Percentiles rank a stretch among this genome's conserved stretches.
These are phyloP conservation scores for Opisthograptis luteolata DNA, from an alignment of 2,888 invertebrate genomes.

Conservation along the genomic window DNA sequence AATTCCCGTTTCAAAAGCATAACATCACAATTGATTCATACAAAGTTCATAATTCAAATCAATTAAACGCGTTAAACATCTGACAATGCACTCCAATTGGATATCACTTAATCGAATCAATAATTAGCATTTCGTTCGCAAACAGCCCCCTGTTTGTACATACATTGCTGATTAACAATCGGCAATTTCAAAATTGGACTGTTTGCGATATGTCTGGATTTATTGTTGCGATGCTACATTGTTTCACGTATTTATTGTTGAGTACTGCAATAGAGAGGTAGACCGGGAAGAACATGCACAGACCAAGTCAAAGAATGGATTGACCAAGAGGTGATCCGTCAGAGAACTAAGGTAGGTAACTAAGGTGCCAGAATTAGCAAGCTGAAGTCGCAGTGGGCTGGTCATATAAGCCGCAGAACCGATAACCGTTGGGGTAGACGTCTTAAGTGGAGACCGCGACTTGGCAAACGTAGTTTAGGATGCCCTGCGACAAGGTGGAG, in stretches of 20 bases:
- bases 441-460: too few relatives aligned
- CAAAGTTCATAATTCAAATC: constrained; percentile 18
- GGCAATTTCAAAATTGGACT: constrained; percentile 34
- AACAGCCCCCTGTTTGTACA: constrained; percentile 14
- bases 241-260: background rate
- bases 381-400: too few relatives aligned
- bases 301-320: too few relatives aligned
- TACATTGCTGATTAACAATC: constrained; percentile 35
- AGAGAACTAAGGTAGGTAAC: too few relatives aligned
- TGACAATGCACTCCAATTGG: constrained; percentile 28
- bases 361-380: too few relatives aligned
- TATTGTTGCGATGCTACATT: background rate
- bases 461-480: too few relatives aligned
- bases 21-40: background rate
- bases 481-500: too few relatives aligned
- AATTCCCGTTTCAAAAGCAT: background rate
- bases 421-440: too few relatives aligned
- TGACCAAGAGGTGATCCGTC: too few relatives aligned
- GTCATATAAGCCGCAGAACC: too few relatives aligned
- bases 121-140: constrained; percentile 31
- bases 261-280: too few relatives aligned
- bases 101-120: constrained; percentile 38
- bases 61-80: constrained; percentile 22
- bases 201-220: constrained; percentile 34
- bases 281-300: too few relatives aligned